Conservation (phyloP, 2,888 invertebrate species). For the Endomychus coccineus region DNA sequence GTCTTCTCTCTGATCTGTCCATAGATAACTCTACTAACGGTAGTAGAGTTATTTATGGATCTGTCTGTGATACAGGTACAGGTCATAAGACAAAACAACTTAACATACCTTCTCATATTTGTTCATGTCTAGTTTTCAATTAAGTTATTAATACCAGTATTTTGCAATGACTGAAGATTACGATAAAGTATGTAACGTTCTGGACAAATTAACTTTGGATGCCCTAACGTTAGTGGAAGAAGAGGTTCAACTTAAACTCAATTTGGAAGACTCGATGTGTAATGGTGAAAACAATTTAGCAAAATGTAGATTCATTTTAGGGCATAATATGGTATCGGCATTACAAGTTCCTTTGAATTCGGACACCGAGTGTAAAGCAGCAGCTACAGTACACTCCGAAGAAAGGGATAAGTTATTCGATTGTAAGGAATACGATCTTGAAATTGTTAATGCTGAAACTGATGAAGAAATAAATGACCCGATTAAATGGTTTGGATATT, state of each 20-base stretch:
- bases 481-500: slow-evolving; percentile 78
- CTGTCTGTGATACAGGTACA: no score
- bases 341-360: slow-evolving; percentile 59
- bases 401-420: slow-evolving; percentile 36
- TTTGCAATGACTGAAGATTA: slow-evolving; percentile 7
- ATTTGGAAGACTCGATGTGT: slow-evolving; percentile 61
- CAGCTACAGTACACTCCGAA: slow-evolving; percentile 35
- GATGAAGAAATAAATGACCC: slow-evolving; percentile 52
- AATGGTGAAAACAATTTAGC: slow-evolving; percentile 68
- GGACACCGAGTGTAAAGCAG: slow-evolving; percentile 42
- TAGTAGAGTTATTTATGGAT: no score
- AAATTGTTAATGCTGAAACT: slow-evolving; percentile 31
- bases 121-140: no score
- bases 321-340: slow-evolving; percentile 62
- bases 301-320: slow-evolving; percentile 72
- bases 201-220: slow-evolving; percentile 63
- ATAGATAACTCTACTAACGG: no score
- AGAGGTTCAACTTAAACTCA: slow-evolving; percentile 58
- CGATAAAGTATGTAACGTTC: slow-evolving; percentile 47
- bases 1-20: no score
- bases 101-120: no score
- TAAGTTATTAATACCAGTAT: no score
- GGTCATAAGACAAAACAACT: no score
- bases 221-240: slow-evolving; percentile 68
- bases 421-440: slow-evolving; percentile 33